Evolutionary conservation across 2,113 vertebrate species (phyloP).

Genomic region (Periophthalmodon schlosseri): DNA sequence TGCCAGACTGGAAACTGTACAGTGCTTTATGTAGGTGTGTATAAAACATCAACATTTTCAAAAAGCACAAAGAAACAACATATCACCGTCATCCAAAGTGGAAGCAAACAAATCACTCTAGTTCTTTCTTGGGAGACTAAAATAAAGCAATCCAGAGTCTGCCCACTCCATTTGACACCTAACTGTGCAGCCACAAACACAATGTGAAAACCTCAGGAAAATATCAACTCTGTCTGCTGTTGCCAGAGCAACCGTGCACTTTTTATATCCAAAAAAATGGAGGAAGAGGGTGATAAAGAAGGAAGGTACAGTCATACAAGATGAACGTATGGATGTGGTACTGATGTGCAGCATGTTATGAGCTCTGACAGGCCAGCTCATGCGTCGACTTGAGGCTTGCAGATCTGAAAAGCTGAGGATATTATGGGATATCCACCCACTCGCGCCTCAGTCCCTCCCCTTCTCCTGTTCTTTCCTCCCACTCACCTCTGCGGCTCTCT

Average conservation of each 20-base stretch:
- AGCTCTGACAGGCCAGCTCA: slow-evolving; percentile 65
- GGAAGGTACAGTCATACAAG: slow-evolving; percentile 43
- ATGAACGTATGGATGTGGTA: slow-evolving; percentile 55
- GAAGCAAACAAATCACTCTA: slow-evolving; percentile 59
- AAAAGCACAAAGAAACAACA: slow-evolving; percentile 55
- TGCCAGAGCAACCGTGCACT: slow-evolving; percentile 75
- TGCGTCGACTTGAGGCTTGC: slow-evolving; percentile 54
- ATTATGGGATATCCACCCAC: slow-evolving; percentile 70
- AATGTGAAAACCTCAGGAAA: slow-evolving; percentile 57
- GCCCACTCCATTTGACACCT: slow-evolving; percentile 60
- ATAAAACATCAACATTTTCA: slow-evolving; percentile 41
- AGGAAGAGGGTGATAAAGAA: slow-evolving; percentile 21
- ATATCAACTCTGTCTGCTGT: slow-evolving; percentile 57
- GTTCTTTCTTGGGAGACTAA: slow-evolving; percentile 49
- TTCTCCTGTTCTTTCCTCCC: slow-evolving; percentile 57
- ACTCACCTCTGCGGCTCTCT: slow-evolving; percentile 98
- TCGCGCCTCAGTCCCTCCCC: slow-evolving; percentile 53
- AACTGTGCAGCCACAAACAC: slow-evolving; percentile 45
- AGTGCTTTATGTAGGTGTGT: slow-evolving; percentile 58
- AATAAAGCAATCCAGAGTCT: slow-evolving; percentile 53
- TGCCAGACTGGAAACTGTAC: slow-evolving; percentile 44
- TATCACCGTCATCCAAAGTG: slow-evolving; percentile 38
- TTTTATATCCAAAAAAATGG: slow-evolving; percentile 58
- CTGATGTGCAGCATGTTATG: slow-evolving; percentile 66
- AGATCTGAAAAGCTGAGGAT: slow-evolving; percentile 67